Evolutionary conservation across 2,113 vertebrate species (phyloP), one percentile per base, ranked within the genome.

Genomic region (Coreoperca whiteheadi): DNA sequence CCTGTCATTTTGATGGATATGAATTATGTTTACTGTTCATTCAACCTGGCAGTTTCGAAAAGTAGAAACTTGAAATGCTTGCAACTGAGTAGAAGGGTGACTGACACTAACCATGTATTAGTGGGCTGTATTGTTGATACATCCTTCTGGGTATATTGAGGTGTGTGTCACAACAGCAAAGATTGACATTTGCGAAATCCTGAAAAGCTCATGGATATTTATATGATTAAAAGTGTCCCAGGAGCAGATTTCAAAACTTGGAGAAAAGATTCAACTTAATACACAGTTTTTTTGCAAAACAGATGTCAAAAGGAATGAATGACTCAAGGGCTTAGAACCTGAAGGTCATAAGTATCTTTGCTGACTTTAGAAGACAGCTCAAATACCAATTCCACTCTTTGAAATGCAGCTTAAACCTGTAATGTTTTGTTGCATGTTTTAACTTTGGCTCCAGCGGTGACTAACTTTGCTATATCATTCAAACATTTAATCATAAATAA

Each of bases 141-240:
- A 57, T 84, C 74, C 81, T n/a, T 66, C 71, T 50, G 50, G 66
- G 14, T 74, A 23, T 53, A 66, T 20, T 59, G 68, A 82, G 54
- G 61, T 76, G 77, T 74, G 69, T 66, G 73, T 86, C 74, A 87
- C 43, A 48, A 53, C 71, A 72, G 69, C 46, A 34, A 34, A 77
- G 74, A 87, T 2, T 89, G 85, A 88, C 85, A 87, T 77, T 81
- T 82, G n/a, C n/a, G 72, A 85, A 93, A 88, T 89, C 74, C 79
- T 23, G 23, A 72, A 68, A 81, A 73, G 57, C 71, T 90, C 30
- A 25, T 11, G 41, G 28, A 79, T 85, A 77, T 79, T 82, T 78
- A 56, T 28, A 34, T 37, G 68, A 85, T 83, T 87, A 71, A 59
- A 83, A 81, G 63, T 73, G 11, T 18, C 28, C 4, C 32, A 16